Conservation (phyloP, 2,888 invertebrate genomes). For the Melanophora roralis region DNA sequence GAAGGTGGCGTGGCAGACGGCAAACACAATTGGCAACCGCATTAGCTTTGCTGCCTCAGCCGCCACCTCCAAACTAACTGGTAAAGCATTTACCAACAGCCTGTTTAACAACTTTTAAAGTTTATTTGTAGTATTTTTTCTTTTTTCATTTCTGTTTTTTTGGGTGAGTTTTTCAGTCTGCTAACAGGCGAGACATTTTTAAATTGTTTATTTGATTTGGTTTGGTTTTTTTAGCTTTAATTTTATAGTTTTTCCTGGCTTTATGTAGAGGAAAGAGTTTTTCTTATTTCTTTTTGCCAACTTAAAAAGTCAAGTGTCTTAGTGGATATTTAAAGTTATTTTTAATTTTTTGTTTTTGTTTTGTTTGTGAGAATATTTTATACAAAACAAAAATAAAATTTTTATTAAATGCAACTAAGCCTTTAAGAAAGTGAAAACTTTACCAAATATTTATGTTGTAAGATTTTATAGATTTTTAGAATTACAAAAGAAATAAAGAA, state of each 20-base stretch:
- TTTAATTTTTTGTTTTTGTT: too few relatives aligned
- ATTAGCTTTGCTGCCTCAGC: not conserved
- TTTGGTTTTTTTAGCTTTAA: conserved; percentile 17
- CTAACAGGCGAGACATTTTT: conserved; percentile 71
- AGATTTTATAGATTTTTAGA: too few relatives aligned
- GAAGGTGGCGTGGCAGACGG: conserved; percentile 52
- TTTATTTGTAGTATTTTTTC: conserved; percentile 48
- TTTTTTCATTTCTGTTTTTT: conserved; percentile 8
- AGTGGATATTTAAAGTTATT: too few relatives aligned
- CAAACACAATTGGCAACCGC: conserved; percentile 24
- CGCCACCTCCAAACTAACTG: conserved; percentile 31
- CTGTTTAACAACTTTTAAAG: conserved; percentile 67
- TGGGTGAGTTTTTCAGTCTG: conserved; percentile 68
- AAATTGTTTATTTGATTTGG: conserved; percentile 60
- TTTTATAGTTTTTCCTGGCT: conserved; percentile 61
- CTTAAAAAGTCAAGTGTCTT: conserved; percentile 49
- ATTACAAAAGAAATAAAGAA: too few relatives aligned
- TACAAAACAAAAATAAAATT: too few relatives aligned
- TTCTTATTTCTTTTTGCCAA: not conserved
- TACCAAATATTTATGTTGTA: too few relatives aligned
- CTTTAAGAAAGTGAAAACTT: too few relatives aligned
- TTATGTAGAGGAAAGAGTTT: conserved; percentile 33
- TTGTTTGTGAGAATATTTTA: too few relatives aligned
- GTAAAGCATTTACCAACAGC: conserved; percentile 41
- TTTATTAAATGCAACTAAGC: too few relatives aligned